These are phyloP conservation scores for Falco biarmicus DNA, from an alignment of 2,797 vertebrate species.

Conservation along the genomic window DNA sequence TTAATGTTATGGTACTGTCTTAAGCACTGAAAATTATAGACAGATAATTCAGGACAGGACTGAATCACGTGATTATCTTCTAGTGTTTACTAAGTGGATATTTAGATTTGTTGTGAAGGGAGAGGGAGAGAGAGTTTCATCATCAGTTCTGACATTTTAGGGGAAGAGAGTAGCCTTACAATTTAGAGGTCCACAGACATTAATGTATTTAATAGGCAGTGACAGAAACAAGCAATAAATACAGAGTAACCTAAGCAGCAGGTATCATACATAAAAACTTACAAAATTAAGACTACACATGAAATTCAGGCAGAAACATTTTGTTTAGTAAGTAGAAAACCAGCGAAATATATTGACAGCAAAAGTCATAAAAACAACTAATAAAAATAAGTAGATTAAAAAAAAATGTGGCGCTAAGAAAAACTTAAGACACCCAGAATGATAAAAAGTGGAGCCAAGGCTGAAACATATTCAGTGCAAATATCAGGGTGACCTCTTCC, in stretches of 20 bases:
- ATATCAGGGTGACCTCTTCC: constrained; percentile 52
- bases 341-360: constrained; percentile 64
- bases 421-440: constrained; percentile 24
- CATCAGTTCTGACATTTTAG: neutral
- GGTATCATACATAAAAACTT: constrained; percentile 32
- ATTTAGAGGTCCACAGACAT: constrained; percentile 9
- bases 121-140: constrained; percentile 1
- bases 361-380: constrained; percentile 61
- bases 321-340: constrained; percentile 60
- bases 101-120: neutral
- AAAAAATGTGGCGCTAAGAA: constrained; percentile 36
- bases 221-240: constrained; percentile 54
- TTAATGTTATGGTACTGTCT: neutral
- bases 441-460: constrained; percentile 13
- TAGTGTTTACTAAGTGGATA: neutral
- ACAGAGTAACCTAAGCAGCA: constrained; percentile 23
- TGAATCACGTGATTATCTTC: neutral
- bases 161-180: neutral
- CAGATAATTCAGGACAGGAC: neutral
- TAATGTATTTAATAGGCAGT: constrained; percentile 24
- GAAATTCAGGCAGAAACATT: constrained; percentile 30
- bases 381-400: constrained; percentile 63
- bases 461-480: constrained; percentile 20
- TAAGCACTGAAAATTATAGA: accelerated
- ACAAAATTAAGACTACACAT: constrained; percentile 41